Evolutionary conservation across 1,140 invertebrate genomes (phyloP).

Genomic region (Mylabris phalerata): DNA sequence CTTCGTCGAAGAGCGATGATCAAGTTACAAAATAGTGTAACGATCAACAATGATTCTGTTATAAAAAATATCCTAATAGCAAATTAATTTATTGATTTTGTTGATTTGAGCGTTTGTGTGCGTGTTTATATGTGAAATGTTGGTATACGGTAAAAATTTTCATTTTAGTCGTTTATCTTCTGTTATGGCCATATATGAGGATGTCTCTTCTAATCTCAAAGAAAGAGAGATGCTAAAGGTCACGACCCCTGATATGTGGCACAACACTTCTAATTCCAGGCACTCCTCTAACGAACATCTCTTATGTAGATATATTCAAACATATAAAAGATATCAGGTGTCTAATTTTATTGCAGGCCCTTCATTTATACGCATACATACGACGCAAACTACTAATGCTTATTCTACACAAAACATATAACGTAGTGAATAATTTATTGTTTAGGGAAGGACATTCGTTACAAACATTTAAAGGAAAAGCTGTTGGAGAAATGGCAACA

Average conservation of each 20-base stretch:
- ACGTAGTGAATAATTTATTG: too few relatives aligned
- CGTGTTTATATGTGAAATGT: too few relatives aligned
- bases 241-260: constrained; percentile 9
- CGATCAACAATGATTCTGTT: not conserved
- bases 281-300: constrained; percentile 8
- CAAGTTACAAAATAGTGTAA: not conserved
- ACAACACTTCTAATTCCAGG: constrained; percentile 9
- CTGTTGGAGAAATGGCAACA: too few relatives aligned
- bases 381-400: too few relatives aligned
- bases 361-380: not conserved
- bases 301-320: not conserved
- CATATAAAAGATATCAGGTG: constrained; percentile 8
- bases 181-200: constrained; percentile 1
- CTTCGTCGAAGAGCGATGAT: not conserved
- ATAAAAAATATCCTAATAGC: not conserved
- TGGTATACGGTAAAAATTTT: constrained; percentile 1
- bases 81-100: not conserved
- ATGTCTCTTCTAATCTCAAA: constrained; percentile 4
- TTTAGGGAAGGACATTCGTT: too few relatives aligned
- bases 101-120: too few relatives aligned
- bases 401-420: too few relatives aligned
- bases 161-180: constrained; percentile 2
- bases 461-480: too few relatives aligned
- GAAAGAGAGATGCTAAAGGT: constrained; percentile 9
- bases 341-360: constrained; percentile 8